Evolutionary conservation across 2,888 invertebrate genomes (phyloP).

Genomic region (Chironomus tentans): DNA sequence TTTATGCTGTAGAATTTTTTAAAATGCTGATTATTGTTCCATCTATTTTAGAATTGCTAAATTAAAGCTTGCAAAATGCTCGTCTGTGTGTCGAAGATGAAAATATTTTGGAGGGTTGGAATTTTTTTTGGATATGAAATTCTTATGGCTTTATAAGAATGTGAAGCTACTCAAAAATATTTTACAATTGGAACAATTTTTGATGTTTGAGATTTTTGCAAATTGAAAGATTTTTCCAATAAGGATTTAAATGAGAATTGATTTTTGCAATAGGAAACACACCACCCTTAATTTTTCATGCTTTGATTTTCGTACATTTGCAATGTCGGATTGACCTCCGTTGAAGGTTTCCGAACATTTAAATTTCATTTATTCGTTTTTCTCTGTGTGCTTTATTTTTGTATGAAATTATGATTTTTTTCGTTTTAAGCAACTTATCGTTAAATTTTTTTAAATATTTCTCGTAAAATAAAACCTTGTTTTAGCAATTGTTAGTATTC

Average conservation of each 20-base stretch:
- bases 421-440: too few species aligned
- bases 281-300: neutral
- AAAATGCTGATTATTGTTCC: neutral
- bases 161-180: too few species aligned
- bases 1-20: neutral
- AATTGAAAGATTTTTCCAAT: neutral
- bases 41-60: slow-evolving; percentile 13
- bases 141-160: neutral
- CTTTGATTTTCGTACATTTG: neutral
- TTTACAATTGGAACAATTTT: too few species aligned
- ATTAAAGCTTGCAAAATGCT: neutral
- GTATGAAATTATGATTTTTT: neutral
- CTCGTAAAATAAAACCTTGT: too few species aligned
- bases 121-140: neutral
- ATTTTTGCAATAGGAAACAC: neutral
- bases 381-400: neutral
- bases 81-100: neutral
- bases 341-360: slow-evolving; percentile 5
- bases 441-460: too few species aligned
- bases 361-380: neutral
- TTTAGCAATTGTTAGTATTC: too few species aligned
- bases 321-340: neutral
- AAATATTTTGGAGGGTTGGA: neutral
- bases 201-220: too few species aligned
- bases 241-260: neutral